These are phyloP conservation scores for Gopherus flavomarginatus DNA, from an alignment of 2,113 vertebrate genomes.

Conservation along the genomic window DNA sequence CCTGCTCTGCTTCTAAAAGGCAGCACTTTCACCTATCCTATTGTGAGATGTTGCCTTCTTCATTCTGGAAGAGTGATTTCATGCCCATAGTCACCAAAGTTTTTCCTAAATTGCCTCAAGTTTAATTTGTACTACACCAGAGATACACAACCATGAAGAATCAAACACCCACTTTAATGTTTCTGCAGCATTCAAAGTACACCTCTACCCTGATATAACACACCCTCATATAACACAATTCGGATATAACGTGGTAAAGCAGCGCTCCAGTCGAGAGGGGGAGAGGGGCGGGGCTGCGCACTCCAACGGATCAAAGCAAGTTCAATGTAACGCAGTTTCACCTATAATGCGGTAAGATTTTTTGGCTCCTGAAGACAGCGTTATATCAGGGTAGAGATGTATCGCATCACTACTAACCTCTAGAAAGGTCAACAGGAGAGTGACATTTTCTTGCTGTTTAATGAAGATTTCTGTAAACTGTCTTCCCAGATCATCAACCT, in stretches of 20 bases:
- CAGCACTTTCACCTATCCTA: fast-evolving
- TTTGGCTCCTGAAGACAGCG: no score
- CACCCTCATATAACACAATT: no score
- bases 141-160: no score
- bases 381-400: no score
- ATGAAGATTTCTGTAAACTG: constrained; percentile 95
- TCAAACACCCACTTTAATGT: not conserved
- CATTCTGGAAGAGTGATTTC: not conserved
- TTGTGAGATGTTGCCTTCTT: not conserved
- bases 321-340: no score
- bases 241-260: no score
- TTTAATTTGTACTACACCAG: fast-evolving
- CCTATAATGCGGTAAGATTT: no score
- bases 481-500: constrained; percentile 90
- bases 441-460: constrained; percentile 92
- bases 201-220: no score
- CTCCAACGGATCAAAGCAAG: no score
- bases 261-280: no score
- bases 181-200: not conserved
- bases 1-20: not conserved
- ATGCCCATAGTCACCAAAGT: fast-evolving
- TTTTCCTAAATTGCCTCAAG: not conserved
- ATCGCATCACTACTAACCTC: constrained; percentile 82
- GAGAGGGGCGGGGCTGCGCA: no score
- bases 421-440: constrained; percentile 88